Evolutionary conservation across 2,113 vertebrate genomes (phyloP).

Genomic region (Caranx ignobilis): DNA sequence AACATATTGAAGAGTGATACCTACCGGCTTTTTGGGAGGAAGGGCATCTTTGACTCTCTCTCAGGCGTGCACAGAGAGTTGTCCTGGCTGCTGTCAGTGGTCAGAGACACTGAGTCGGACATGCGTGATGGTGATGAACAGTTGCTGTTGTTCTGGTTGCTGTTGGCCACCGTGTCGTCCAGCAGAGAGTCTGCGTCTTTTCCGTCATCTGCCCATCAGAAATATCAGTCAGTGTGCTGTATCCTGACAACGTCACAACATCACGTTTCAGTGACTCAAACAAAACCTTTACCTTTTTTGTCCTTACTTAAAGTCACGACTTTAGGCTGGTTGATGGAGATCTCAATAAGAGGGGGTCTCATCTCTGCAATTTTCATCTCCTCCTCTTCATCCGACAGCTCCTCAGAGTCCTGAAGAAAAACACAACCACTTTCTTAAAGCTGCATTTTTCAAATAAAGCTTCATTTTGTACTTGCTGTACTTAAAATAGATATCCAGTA

Average conservation of each 20-base stretch:
- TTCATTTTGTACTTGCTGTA: background rate
- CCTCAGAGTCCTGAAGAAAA: slow-evolving; percentile 91
- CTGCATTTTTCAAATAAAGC: background rate
- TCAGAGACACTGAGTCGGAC: slow-evolving; percentile 98
- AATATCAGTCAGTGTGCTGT: background rate
- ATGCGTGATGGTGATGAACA: slow-evolving; percentile 98
- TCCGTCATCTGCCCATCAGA: slow-evolving; percentile 84
- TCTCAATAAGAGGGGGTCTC: slow-evolving; percentile 96
- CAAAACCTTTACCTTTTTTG: slow-evolving; percentile 89
- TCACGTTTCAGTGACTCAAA: background rate
- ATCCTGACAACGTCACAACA: background rate
- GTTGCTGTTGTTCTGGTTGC: slow-evolving; percentile 99
- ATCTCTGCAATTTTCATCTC: slow-evolving; percentile 99
- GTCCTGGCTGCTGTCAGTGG: slow-evolving; percentile 97
- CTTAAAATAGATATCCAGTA: slow-evolving; percentile 61
- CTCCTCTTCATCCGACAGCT: slow-evolving; percentile 94
- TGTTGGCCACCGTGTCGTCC: slow-evolving; percentile 96
- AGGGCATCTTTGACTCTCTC: slow-evolving; percentile 87
- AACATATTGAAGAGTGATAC: background rate
- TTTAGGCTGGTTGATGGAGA: slow-evolving; percentile 97
- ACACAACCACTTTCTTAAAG: background rate
- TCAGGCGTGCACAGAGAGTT: slow-evolving; percentile 94
- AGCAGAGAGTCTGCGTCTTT: slow-evolving; percentile 94
- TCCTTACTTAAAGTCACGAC: slow-evolving; percentile 95
- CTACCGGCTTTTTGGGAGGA: slow-evolving; percentile 90